Conservation (phyloP, 2,888 invertebrate genomes). For the Trissolcus brochymenae region DNA sequence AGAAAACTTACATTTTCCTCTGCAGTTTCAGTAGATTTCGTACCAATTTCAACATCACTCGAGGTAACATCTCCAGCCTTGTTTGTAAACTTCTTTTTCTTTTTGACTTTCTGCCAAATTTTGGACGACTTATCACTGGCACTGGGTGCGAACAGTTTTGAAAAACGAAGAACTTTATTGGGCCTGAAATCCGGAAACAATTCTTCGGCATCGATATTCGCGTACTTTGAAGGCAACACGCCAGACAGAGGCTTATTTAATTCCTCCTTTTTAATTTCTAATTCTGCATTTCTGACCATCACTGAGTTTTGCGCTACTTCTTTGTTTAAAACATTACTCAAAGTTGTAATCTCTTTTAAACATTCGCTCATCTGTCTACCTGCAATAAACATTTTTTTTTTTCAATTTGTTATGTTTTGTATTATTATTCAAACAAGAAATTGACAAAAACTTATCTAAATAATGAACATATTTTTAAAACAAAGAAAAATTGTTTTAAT, state of each 20-base stretch:
- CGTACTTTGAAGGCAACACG: slow-evolving; percentile 96
- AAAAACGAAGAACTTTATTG: slow-evolving; percentile 95
- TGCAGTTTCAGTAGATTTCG: background rate
- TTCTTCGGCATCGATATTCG: slow-evolving; percentile 91
- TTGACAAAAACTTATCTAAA: too few species aligned
- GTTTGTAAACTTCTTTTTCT: slow-evolving; percentile 82
- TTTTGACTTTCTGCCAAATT: slow-evolving; percentile 92
- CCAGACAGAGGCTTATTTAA: slow-evolving; percentile 93
- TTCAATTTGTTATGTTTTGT: too few species aligned
- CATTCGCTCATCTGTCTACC: too few species aligned
- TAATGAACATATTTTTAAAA: background rate
- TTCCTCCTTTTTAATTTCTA: background rate
- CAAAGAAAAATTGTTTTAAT: too few species aligned
- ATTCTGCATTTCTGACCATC: background rate
- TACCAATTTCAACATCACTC: background rate
- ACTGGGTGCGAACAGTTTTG: slow-evolving; percentile 94
- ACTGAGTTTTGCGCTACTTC: background rate
- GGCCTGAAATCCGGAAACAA: slow-evolving; percentile 93
- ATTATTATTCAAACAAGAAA: too few species aligned
- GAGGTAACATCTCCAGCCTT: slow-evolving; percentile 77
- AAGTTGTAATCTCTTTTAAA: too few species aligned
- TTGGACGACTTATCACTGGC: slow-evolving; percentile 94
- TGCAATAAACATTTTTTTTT: too few species aligned
- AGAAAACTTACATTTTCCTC: background rate
- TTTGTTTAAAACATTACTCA: too few species aligned